Conservation (phyloP, 2,113 vertebrate genomes). For the Madoqua kirkii region DNA sequence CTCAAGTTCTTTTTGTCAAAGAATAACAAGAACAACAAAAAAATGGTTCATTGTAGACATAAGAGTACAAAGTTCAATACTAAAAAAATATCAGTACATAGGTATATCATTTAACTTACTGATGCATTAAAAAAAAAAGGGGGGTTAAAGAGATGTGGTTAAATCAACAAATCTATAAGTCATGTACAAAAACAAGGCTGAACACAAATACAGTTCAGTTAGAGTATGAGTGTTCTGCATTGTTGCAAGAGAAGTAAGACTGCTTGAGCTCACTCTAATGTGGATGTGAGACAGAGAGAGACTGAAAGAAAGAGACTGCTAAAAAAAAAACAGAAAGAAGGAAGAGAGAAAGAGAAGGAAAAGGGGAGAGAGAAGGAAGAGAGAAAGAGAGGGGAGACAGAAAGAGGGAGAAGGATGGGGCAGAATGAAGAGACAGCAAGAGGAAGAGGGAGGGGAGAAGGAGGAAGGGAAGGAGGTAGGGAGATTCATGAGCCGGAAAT, state of each 20-base stretch:
- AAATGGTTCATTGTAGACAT: background rate
- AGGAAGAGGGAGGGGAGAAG: no score
- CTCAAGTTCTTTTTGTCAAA: conserved; percentile 22
- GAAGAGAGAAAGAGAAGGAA: background rate
- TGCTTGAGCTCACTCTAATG: background rate
- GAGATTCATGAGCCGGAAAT: background rate
- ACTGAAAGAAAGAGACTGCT: background rate
- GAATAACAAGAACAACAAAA: background rate
- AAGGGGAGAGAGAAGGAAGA: background rate
- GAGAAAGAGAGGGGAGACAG: background rate
- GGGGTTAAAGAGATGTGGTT: background rate
- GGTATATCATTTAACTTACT: background rate
- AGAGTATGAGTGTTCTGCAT: background rate
- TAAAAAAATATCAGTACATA: background rate
- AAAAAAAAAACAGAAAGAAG: no score
- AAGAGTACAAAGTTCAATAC: background rate
- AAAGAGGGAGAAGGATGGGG: background rate
- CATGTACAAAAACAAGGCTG: background rate
- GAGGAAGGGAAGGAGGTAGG: no score
- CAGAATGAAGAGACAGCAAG: background rate
- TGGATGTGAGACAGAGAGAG: background rate
- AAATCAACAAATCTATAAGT: background rate
- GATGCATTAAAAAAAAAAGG: background rate
- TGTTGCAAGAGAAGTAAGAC: background rate
- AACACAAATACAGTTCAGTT: background rate